Evolutionary conservation across 1,140 invertebrate genomes (phyloP).

Genomic region (Streblospio benedicti): DNA sequence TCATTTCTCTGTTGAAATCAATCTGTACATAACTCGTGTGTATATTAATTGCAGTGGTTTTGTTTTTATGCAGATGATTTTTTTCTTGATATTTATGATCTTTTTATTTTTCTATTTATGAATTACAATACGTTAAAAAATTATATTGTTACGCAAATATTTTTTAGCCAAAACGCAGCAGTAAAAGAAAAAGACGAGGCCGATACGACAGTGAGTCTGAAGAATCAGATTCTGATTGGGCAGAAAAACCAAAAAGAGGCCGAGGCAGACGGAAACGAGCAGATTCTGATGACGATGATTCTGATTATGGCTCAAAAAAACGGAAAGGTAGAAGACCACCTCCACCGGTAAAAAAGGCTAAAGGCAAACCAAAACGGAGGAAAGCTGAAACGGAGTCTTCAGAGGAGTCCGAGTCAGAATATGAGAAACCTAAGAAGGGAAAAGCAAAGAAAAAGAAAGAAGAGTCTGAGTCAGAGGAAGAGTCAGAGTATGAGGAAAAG

Average conservation of each 20-base stretch:
- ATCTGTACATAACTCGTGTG: too few relatives aligned
- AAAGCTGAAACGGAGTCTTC: neutral
- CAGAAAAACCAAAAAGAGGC: slow-evolving; percentile 5
- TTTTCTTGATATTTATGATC: too few relatives aligned
- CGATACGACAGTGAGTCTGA: neutral
- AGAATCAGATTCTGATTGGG: neutral
- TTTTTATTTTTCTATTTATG: too few relatives aligned
- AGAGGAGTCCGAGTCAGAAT: neutral
- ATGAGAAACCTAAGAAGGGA: slow-evolving; percentile 8
- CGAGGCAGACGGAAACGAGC: slow-evolving; percentile 6
- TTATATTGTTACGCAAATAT: too few relatives aligned
- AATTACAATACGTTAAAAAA: too few relatives aligned
- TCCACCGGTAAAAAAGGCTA: slow-evolving; percentile 14
- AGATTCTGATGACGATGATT: slow-evolving; percentile 28
- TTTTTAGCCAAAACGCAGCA: too few relatives aligned
- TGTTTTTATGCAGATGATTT: too few relatives aligned
- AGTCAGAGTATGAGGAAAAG: slow-evolving; percentile 16
- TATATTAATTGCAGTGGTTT: too few relatives aligned
- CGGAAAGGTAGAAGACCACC: slow-evolving; percentile 20
- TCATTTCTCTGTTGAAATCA: too few relatives aligned
- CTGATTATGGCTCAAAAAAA: slow-evolving; percentile 32
- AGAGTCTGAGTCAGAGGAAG: neutral
- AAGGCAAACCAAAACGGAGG: slow-evolving; percentile 13
- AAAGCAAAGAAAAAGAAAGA: slow-evolving; percentile 8
- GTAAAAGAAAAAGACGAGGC: neutral